phyloP scores from a whole-genome alignment of 2,113 vertebrate species.

The Dromas ardeola region DNA sequence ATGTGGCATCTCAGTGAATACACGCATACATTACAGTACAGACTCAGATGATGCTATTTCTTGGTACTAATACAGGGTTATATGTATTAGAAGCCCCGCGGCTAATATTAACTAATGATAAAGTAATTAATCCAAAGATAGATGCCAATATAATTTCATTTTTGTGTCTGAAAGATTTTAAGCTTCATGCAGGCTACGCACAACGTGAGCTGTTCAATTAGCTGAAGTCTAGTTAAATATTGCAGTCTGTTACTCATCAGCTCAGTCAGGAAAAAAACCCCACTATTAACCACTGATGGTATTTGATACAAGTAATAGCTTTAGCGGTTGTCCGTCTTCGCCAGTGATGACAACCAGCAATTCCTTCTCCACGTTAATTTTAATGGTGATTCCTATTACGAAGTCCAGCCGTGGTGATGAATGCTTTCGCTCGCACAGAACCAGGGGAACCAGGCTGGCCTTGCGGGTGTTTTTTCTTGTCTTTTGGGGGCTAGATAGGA shows the following conservation, averaged over 20 bases:
- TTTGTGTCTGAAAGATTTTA: neutral
- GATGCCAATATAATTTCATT: neutral
- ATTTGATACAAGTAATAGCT: neutral
- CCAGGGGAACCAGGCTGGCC: neutral
- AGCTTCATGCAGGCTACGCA: neutral
- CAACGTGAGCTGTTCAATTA: neutral
- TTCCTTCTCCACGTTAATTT: neutral
- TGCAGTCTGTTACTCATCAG: neutral
- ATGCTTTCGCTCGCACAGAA: neutral
- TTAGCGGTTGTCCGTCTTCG: neutral
- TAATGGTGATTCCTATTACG: neutral
- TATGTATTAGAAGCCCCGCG: neutral
- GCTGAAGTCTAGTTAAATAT: neutral
- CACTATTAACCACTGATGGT: neutral
- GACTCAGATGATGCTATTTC: neutral
- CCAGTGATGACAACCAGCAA: neutral
- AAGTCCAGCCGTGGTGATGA: neutral
- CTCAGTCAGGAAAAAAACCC: neutral
- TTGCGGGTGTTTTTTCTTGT: neutral
- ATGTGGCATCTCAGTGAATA: neutral
- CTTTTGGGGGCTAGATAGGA: neutral
- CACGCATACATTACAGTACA: neutral
- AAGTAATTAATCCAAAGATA: constrained; percentile 31
- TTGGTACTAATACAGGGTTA: neutral
- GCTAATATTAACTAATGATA: constrained; percentile 32